These are phyloP conservation scores for Aptenodytes forsteri DNA, from an alignment of 2,113 vertebrate species.

Conservation along the genomic window DNA sequence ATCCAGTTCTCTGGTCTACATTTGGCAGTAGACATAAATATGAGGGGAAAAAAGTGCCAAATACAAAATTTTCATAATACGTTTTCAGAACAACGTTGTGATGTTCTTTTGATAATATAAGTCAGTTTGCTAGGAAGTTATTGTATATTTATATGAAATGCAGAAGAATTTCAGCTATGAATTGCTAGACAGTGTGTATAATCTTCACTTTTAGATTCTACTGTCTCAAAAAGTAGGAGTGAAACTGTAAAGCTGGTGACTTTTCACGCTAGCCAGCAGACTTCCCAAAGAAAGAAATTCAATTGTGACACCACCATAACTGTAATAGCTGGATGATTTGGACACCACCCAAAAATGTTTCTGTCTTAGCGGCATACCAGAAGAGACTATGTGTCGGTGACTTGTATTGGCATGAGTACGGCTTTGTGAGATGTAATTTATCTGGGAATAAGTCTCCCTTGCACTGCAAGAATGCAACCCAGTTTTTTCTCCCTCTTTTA, in stretches of 20 bases:
- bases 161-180: neutral
- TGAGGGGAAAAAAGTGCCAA: neutral
- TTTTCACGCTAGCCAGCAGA: neutral
- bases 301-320: neutral
- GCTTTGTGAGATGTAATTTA: constrained; percentile 38
- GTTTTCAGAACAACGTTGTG: neutral
- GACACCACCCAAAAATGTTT: neutral
- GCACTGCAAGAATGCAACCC: neutral
- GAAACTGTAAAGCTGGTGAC: neutral
- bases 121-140: neutral
- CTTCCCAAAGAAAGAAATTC: neutral
- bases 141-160: neutral
- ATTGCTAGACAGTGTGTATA: neutral
- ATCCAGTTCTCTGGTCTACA: neutral
- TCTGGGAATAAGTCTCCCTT: neutral
- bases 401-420: neutral
- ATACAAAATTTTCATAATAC: neutral
- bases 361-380: neutral
- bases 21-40: neutral
- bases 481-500: neutral
- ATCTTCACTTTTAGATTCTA: neutral
- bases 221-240: neutral
- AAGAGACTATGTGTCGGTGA: neutral
- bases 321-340: neutral
- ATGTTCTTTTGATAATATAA: neutral